Base-by-base conservation (phyloP, 1,140 invertebrate genomes). In the Lepidurus apus region DNA sequence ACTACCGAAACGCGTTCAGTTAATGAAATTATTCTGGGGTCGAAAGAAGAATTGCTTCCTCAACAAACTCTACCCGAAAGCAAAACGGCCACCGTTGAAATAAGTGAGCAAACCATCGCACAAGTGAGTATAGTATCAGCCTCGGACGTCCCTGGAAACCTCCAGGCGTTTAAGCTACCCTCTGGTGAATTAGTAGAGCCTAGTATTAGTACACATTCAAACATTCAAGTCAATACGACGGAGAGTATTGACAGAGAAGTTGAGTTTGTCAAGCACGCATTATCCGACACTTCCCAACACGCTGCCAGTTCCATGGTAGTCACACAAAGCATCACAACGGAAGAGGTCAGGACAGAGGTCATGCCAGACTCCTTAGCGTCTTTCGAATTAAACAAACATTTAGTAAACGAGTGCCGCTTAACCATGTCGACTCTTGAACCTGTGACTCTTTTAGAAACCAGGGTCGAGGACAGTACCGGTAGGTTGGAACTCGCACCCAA, bases 381-480 rank as follows among this genome's bases (percentile, higher is more conserved):
- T 26, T 43, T 73, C 74, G 47, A 78, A 44, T 42, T 42, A 74
- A 34, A 42, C 74, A 74, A 78, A 42, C 11, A 44, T 42, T 73
- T 74, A 74, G 78, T 77, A 13, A 45, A 43, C 43, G 75, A 77
- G 17, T 77, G 43, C 47, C 75, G 75, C 45, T 21, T 74, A 42
- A 43, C 65, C 44, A 43, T 42, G 13, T 74, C 78, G 26, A 79
- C 73, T 34, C 47, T 74, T 74, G 65, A 79, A 44, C 42, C 78
- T 74, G 42, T 79, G 74, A 79, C 78, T 79, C 74, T 79, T 79
- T 75, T 74, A 79, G 78, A 79, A 44, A 79, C 74, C 44, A 74
- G 43, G 13, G 53, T 17, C 21, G 53, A 65, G 21, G 53, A 65
- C 43, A 74, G 43, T 42, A 74, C 44, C 43, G 43, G 43, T 13